These are phyloP conservation scores for Crenichthys baileyi DNA, from an alignment of 2,797 vertebrate species.

Conservation along the genomic window DNA sequence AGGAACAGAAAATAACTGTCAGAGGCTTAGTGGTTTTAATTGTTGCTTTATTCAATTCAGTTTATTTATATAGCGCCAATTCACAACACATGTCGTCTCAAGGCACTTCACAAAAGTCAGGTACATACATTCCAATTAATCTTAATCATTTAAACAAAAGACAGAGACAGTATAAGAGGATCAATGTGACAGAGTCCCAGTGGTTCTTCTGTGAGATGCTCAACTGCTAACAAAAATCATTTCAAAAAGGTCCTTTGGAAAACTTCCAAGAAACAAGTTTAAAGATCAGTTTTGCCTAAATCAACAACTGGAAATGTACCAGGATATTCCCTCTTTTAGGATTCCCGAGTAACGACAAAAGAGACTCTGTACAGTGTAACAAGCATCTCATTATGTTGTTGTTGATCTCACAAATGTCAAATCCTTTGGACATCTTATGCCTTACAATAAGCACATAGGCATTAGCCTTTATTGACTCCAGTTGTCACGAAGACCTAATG, in stretches of 20 bases:
- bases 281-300: constrained; percentile 54
- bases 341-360: not conserved
- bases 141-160: too few relatives aligned
- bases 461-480: too few relatives aligned
- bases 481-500: too few relatives aligned
- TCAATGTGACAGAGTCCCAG: constrained; percentile 70
- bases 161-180: constrained; percentile 68
- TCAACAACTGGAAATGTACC: constrained; percentile 41
- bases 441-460: not conserved
- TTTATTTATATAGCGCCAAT: too few relatives aligned
- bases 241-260: too few relatives aligned
- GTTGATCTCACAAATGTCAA: not conserved
- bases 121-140: too few relatives aligned
- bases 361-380: not conserved
- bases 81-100: too few relatives aligned
- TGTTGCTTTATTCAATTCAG: too few relatives aligned
- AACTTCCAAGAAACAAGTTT: constrained; percentile 60
- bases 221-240: constrained; percentile 43
- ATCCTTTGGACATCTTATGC: not conserved
- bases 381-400: not conserved
- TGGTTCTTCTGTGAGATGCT: constrained; percentile 59
- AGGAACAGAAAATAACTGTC: constrained; percentile 42
- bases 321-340: not conserved
- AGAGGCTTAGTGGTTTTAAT: constrained; percentile 72
- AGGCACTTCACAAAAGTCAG: too few relatives aligned